A percentile compares a stretch with the other conserved stretches of the same genome.
These are phyloP conservation scores for Xiphorhynchus elegans DNA, from an alignment of 2,113 vertebrate genomes.

Conservation along the genomic window DNA sequence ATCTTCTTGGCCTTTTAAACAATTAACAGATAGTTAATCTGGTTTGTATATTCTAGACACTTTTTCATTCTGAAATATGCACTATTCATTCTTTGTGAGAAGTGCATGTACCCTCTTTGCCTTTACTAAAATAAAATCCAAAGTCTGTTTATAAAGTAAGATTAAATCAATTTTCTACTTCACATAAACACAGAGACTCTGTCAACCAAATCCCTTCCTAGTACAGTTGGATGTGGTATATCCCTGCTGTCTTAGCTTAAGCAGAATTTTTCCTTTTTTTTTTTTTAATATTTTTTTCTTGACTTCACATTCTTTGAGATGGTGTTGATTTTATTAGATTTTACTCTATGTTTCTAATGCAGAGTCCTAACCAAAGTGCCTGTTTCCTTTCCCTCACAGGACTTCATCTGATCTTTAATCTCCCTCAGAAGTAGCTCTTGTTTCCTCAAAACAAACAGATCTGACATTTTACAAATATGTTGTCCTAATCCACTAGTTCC, in stretches of 20 bases:
- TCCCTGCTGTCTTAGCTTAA: background rate
- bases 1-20: background rate
- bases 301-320: background rate
- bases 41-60: background rate
- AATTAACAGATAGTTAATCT: background rate
- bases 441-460: constrained; percentile 43
- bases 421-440: background rate
- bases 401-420: constrained; percentile 37
- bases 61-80: background rate
- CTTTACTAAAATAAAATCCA: background rate
- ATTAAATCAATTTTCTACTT: background rate
- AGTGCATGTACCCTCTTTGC: background rate
- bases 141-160: background rate
- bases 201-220: background rate
- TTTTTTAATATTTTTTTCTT: background rate
- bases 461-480: constrained; percentile 50
- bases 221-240: background rate
- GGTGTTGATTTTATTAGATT: background rate
- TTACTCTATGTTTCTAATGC: background rate
- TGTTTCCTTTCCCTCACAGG: background rate
- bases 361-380: background rate
- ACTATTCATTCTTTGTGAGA: background rate
- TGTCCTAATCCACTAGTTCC: constrained; percentile 27
- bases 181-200: background rate
- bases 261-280: background rate